These are phyloP conservation scores for Glossophaga mutica DNA, from an alignment of 2,797 vertebrate species.

Conservation along the genomic window DNA sequence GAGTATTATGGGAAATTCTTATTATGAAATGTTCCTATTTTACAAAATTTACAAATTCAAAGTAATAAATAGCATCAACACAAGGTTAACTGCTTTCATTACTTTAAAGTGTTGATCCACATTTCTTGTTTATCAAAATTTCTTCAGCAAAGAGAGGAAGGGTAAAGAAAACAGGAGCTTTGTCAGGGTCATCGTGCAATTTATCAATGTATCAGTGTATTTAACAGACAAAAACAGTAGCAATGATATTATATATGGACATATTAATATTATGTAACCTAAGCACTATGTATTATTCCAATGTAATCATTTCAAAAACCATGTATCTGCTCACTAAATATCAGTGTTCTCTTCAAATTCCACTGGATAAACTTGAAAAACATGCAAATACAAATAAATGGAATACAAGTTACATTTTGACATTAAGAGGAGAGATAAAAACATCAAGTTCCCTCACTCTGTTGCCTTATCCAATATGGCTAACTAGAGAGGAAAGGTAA, in stretches of 20 bases:
- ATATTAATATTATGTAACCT: neutral
- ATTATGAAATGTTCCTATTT: neutral
- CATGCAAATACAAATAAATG: neutral
- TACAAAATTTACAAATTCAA: conserved; percentile 23
- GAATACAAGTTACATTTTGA: neutral
- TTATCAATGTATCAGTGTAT: neutral
- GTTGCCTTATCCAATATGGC: neutral
- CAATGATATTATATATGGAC: neutral
- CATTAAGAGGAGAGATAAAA: neutral
- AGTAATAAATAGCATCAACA: neutral
- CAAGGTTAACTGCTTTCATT: neutral
- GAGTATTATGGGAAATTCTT: neutral
- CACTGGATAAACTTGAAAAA: conserved; percentile 27
- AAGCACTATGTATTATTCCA: neutral
- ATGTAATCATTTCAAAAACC: neutral
- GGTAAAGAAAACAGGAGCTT: neutral
- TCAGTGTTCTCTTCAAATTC: conserved; percentile 6
- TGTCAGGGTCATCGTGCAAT: neutral
- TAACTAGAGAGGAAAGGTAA: neutral
- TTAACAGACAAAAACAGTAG: neutral
- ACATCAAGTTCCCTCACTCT: neutral
- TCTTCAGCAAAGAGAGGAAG: neutral
- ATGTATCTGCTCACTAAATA: conserved; percentile 14
- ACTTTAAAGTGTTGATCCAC: neutral
- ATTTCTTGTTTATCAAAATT: neutral